Evolutionary conservation across 2,113 vertebrate genomes (phyloP), one percentile per base, ranked within the genome.

Genomic region (Garra rufa): DNA sequence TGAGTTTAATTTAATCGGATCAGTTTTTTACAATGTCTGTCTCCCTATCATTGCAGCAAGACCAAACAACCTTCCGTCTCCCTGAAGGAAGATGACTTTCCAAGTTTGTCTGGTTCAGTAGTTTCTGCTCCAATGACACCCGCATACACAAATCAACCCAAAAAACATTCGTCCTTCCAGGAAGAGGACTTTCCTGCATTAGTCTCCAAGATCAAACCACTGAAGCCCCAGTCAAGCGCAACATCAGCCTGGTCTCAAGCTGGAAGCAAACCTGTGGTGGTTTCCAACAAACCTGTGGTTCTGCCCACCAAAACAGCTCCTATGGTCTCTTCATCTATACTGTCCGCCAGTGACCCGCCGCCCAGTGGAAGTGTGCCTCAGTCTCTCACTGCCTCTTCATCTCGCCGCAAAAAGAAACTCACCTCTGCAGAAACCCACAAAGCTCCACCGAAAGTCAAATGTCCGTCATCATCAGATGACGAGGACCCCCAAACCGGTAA

Each of bases 101-200:
- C 98, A 0, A 97, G 97, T 87, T 92, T 99, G 82, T 96, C 96
- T 34, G 85, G 88, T 0, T 59, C 92, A 0, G 77, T n/a, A 14
- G 59, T 89, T 1, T 80, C 94, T 9, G 34, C 89, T n/a, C 92
- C 90, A 38, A 88, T 96, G 93, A 92, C 95, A 0, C 90, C 96
- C 41, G 92, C 92, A 0, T 98, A 98, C 65, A 92, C 95, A 0
- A 89, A 90, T 0, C 94, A 95, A 0, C 71, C 94, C 1, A 94
- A 89, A 85, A 97, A 91, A 87, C 85, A 88, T 0, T 94, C 94
- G 0, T 93, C 96, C 41, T 99, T 99, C 88, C 97, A 97, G 4
- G 98, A 99, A 59, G 98, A 99, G 52, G 98, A 99, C 88, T 99
- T 99, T 83, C 98, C 98, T 0, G 98, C 97, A 11, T 91, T 99